These are phyloP conservation scores for Laspeyria flexula DNA, from an alignment of 2,888 invertebrate species.

Conservation along the genomic window DNA sequence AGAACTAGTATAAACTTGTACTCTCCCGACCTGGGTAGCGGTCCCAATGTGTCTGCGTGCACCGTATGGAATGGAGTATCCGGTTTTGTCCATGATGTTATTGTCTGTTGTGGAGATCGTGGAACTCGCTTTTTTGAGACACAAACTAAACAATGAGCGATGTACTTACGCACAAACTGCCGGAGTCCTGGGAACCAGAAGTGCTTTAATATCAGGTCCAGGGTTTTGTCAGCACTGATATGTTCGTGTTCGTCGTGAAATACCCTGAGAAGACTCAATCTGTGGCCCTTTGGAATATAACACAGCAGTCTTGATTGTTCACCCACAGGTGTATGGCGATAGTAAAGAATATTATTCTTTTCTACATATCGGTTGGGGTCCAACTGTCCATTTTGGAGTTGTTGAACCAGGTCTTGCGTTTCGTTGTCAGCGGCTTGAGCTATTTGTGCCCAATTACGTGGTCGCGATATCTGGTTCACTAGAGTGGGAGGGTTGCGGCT, in stretches of 20 bases:
- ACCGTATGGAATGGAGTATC: background rate
- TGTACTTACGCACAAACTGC: constrained; percentile 30
- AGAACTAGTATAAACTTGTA: background rate
- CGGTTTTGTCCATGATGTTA: constrained; percentile 1
- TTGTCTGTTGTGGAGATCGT: background rate
- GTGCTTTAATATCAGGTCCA: constrained; percentile 26
- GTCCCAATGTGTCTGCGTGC: background rate
- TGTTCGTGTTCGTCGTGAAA: constrained; percentile 44
- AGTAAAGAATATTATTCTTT: constrained; percentile 14
- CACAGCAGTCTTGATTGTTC: constrained; percentile 18
- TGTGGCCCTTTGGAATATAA: no score
- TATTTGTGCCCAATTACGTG: constrained; percentile 27
- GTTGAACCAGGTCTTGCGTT: background rate
- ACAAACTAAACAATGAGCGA: constrained; percentile 29
- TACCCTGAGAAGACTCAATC: constrained; percentile 7
- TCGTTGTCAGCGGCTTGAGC: background rate
- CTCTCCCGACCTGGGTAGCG: background rate
- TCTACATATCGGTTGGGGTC: background rate
- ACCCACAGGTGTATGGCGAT: constrained; percentile 15
- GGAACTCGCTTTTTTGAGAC: constrained; percentile 22
- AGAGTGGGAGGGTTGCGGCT: constrained; percentile 27
- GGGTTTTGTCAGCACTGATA: constrained; percentile 23
- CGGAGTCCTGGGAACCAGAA: constrained; percentile 40
- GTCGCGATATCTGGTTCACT: background rate
- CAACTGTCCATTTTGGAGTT: background rate